These are phyloP conservation scores for Agapornis canus DNA, from an alignment of 2,797 vertebrate genomes.

Conservation along the genomic window DNA sequence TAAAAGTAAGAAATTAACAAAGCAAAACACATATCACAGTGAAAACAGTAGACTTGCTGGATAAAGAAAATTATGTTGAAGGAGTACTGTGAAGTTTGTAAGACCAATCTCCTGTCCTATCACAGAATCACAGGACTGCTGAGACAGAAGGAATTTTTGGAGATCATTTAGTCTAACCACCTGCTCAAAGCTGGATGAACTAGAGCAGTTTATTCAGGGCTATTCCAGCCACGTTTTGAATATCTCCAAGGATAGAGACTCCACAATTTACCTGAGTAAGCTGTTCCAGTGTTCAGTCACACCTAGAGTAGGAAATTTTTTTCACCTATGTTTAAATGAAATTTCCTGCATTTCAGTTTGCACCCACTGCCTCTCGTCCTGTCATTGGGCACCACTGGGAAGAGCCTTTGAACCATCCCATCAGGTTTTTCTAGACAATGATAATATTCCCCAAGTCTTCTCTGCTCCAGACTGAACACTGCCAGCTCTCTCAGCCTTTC, in stretches of 20 bases:
- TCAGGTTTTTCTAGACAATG: background rate
- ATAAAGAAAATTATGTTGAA: background rate
- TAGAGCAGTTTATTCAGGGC: background rate
- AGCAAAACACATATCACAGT: background rate
- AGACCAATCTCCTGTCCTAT: background rate
- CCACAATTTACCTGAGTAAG: background rate
- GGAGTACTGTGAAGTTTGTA: background rate
- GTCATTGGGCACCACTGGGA: background rate
- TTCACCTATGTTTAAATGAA: background rate
- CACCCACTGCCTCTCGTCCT: background rate
- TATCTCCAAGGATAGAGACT: background rate
- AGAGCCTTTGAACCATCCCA: background rate
- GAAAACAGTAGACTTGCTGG: background rate
- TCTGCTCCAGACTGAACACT: background rate
- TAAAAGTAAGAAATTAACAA: background rate
- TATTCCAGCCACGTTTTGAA: background rate
- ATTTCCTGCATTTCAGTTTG: background rate
- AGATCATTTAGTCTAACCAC: background rate
- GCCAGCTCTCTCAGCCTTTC: background rate
- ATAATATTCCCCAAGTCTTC: background rate
- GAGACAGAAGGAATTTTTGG: background rate
- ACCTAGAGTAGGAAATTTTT: background rate
- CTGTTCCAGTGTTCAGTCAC: background rate
- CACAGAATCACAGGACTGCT: background rate
- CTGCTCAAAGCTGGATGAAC: background rate